Conservation (phyloP, 2,888 invertebrate genomes). For the Atherix ibis region DNA sequence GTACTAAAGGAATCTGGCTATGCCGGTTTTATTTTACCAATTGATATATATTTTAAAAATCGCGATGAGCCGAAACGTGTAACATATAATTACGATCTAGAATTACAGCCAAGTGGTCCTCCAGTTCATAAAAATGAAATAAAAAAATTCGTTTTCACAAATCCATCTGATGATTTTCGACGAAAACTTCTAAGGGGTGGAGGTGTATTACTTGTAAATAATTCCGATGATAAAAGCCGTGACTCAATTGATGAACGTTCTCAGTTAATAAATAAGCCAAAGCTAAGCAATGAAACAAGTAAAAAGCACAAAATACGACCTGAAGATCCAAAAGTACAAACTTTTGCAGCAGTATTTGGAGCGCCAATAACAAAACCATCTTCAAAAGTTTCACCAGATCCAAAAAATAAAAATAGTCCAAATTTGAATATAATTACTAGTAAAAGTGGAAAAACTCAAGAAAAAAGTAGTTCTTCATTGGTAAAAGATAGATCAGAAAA, state of each 20-base stretch:
- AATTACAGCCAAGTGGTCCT: conserved; percentile 59
- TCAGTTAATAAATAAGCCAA: conserved; percentile 55
- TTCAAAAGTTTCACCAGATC: conserved; percentile 49
- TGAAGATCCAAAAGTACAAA: conserved; percentile 41
- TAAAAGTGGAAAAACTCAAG: conserved; percentile 8
- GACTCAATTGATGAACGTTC: conserved; percentile 41
- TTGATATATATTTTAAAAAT: conserved; percentile 78
- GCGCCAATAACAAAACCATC: conserved; percentile 60
- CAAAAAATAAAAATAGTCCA: conserved; percentile 41
- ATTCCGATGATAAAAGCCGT: conserved; percentile 39
- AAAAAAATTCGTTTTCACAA: conserved; percentile 72
- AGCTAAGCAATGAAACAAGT: conserved; percentile 31
- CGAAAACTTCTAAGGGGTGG: conserved; percentile 78
- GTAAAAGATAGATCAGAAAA: conserved; percentile 34
- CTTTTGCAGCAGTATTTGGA: conserved; percentile 70
- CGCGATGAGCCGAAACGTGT: conserved; percentile 82
- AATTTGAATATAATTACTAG: conserved; percentile 8
- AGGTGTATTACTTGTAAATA: conserved; percentile 42
- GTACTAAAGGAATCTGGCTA: conserved; percentile 86
- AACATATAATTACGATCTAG: conserved; percentile 69
- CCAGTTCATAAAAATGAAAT: conserved; percentile 53
- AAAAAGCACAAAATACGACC: conserved; percentile 46
- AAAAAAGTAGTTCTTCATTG: conserved; percentile 10
- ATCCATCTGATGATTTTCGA: conserved; percentile 78
- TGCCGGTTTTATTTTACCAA: conserved; percentile 80